Evolutionary conservation across 2,113 vertebrate species (phyloP).

Genomic region (Silurus meridionalis): DNA sequence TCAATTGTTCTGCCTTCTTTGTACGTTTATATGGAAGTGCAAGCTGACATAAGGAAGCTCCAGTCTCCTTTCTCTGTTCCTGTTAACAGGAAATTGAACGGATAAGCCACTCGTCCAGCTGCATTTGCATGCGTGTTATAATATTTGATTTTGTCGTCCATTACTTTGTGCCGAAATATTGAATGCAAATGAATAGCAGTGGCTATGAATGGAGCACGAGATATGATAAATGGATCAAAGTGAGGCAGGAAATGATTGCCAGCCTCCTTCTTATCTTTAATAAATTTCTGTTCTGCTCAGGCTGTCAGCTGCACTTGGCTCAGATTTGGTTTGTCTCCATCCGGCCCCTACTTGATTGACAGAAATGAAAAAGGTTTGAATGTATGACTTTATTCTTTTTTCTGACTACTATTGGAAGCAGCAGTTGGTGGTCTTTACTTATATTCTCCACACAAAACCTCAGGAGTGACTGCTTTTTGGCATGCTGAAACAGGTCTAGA

Average conservation of each 20-base stretch:
- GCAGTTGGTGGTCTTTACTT: constrained; percentile 40
- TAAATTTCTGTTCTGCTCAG: constrained; percentile 56
- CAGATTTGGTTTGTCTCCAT: constrained; percentile 50
- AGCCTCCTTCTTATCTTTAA: constrained; percentile 60
- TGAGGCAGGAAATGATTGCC: constrained; percentile 37
- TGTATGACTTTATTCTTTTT: constrained; percentile 57
- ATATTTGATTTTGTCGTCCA: constrained; percentile 35
- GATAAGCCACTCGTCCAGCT: constrained; percentile 16
- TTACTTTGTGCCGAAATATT: constrained; percentile 35
- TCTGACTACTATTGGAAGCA: constrained; percentile 56
- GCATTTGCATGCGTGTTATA: constrained; percentile 27
- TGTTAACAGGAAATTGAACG: constrained; percentile 33
- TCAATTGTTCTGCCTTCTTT: neutral
- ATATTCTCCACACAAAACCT: constrained; percentile 30
- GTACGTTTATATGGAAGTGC: neutral
- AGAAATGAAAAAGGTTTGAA: constrained; percentile 67
- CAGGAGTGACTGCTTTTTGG: neutral
- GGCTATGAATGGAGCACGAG: constrained; percentile 38
- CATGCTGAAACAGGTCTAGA: neutral
- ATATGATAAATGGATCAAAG: constrained; percentile 47
- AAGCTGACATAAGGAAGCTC: neutral
- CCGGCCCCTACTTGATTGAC: constrained; percentile 60
- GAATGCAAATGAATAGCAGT: constrained; percentile 43
- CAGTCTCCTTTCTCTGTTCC: neutral
- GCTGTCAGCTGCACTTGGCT: constrained; percentile 59